Conservation (phyloP, 2,113 vertebrate genomes). For the Dromaius novaehollandiae region DNA sequence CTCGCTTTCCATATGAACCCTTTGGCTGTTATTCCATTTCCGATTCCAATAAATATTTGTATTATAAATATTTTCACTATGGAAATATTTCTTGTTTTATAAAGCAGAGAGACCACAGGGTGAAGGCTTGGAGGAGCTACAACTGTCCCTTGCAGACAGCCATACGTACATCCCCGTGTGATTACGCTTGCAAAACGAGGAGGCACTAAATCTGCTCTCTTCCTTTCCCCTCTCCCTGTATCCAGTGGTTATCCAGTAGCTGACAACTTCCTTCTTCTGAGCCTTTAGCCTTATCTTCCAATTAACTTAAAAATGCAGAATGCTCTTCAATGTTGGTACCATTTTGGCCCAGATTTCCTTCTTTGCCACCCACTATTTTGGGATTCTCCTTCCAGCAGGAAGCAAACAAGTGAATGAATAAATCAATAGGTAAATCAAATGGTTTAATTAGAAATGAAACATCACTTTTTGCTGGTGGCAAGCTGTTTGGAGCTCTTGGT, state of each 20-base stretch:
- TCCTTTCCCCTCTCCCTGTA: neutral
- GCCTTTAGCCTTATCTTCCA: neutral
- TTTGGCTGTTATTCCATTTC: neutral
- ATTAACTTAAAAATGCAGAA: neutral
- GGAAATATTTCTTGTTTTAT: neutral
- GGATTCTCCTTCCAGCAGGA: neutral
- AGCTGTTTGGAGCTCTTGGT: neutral
- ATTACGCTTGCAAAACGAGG: too few species aligned
- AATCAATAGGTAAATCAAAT: neutral
- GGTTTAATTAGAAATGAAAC: neutral
- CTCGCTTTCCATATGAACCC: rapidly evolving
- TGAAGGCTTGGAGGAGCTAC: neutral
- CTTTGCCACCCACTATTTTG: neutral
- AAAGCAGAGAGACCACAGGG: neutral
- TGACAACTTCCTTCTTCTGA: neutral
- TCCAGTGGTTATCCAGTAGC: rapidly evolving
- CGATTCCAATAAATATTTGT: too few species aligned
- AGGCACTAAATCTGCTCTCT: neutral
- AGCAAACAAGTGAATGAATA: neutral
- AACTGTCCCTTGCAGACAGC: neutral
- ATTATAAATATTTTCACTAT: too few species aligned
- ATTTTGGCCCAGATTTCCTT: neutral
- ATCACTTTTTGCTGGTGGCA: neutral
- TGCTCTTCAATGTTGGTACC: neutral
- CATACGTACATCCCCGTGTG: neutral